These are phyloP conservation scores for Poecilia latipinna DNA, from an alignment of 2,113 vertebrate genomes.

Conservation along the genomic window DNA sequence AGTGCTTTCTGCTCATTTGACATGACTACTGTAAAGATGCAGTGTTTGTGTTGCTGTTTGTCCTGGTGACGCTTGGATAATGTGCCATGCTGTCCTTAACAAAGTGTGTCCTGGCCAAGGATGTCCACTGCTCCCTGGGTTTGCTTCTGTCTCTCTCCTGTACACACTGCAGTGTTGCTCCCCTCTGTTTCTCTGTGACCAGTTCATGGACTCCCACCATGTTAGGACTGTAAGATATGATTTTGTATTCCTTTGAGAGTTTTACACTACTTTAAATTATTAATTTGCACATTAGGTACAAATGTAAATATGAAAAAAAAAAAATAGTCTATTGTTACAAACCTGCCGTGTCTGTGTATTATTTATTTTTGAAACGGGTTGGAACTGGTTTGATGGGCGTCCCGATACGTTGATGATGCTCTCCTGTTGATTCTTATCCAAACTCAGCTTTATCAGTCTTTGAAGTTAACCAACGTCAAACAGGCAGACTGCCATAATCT, in stretches of 20 bases:
- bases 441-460: no score
- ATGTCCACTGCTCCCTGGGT: conserved; percentile 79
- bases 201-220: conserved; percentile 77
- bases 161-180: conserved; percentile 72
- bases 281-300: conserved; percentile 87
- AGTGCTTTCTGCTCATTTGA: conserved; percentile 74
- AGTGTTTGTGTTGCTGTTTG: conserved; percentile 77
- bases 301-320: conserved; percentile 82
- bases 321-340: conserved; percentile 86
- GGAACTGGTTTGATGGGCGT: neutral
- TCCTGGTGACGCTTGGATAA: conserved; percentile 72
- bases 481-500: neutral
- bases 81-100: conserved; percentile 74
- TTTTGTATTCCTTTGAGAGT: conserved; percentile 83
- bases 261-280: conserved; percentile 83
- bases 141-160: conserved; percentile 76
- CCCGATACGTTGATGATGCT: neutral
- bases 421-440: no score
- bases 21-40: conserved; percentile 70
- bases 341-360: conserved; percentile 79
- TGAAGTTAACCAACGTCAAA: no score
- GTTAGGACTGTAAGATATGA: conserved; percentile 80
- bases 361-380: conserved; percentile 51
- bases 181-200: conserved; percentile 76
- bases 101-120: conserved; percentile 80